These are phyloP conservation scores for Cataglyphis altisquamis DNA, from an alignment of 2,888 invertebrate genomes.

Conservation along the genomic window DNA sequence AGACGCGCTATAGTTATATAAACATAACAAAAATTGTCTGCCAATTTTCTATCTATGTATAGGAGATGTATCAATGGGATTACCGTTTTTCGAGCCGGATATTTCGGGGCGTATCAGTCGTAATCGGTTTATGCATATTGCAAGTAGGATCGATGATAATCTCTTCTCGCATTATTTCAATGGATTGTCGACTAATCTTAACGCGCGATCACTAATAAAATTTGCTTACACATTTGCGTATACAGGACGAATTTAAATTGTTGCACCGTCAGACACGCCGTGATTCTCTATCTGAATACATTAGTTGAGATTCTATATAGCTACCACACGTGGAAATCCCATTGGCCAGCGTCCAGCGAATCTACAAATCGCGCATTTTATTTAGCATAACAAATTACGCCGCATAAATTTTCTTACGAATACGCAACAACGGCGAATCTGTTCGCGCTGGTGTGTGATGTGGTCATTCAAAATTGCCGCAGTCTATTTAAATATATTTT, in stretches of 20 bases:
- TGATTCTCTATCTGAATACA: conserved; percentile 25
- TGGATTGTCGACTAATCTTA: conserved; percentile 15
- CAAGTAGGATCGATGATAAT: not conserved
- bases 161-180: not conserved
- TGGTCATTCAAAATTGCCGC: conserved; percentile 31
- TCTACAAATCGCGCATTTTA: conserved; percentile 46
- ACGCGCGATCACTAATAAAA: conserved; percentile 25
- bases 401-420: conserved; percentile 46
- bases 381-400: conserved; percentile 53
- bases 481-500: conserved; percentile 28
- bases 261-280: not conserved
- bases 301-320: conserved; percentile 43
- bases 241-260: conserved; percentile 35
- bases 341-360: conserved; percentile 40
- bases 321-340: conserved; percentile 4
- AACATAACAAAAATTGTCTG: not conserved
- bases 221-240: conserved; percentile 3
- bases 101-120: not conserved
- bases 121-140: conserved; percentile 4
- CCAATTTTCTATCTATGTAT: not conserved
- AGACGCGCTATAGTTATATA: not conserved
- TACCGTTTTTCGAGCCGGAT: not conserved
- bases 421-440: conserved; percentile 9
- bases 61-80: not conserved
- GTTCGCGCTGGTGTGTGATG: not conserved